These are phyloP conservation scores for Naja naja DNA, from an alignment of 2,113 vertebrate species.

Conservation along the genomic window DNA sequence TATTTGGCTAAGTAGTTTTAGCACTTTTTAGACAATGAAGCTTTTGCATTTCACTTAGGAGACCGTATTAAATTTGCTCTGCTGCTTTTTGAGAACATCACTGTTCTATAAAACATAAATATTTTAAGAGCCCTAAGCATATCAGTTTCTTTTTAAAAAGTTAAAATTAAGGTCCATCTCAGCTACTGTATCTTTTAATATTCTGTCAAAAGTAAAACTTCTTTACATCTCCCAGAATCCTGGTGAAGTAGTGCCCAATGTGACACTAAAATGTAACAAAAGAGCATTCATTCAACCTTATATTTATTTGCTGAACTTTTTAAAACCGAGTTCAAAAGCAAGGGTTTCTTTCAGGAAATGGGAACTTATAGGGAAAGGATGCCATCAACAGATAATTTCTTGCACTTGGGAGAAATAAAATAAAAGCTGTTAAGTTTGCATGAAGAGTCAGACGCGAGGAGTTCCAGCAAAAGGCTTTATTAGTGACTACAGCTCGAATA, in stretches of 20 bases:
- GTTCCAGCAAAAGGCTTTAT: too few species aligned
- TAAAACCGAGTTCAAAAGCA: constrained; percentile 49
- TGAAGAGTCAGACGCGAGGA: too few species aligned
- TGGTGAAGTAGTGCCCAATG: constrained; percentile 16
- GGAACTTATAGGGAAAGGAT: constrained; percentile 33
- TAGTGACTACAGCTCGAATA: too few species aligned
- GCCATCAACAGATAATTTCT: constrained; percentile 54
- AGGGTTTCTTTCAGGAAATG: constrained; percentile 48
- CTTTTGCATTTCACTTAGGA: not conserved
- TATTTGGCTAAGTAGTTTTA: not conserved
- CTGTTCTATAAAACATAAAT: not conserved
- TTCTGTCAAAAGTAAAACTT: not conserved
- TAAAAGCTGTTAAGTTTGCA: too few species aligned
- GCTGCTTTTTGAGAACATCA: not conserved
- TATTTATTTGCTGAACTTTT: constrained; percentile 53
- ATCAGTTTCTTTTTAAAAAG: not conserved
- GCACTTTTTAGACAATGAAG: not conserved
- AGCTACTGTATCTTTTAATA: not conserved
- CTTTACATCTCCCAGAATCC: not conserved
- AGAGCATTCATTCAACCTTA: constrained; percentile 43
- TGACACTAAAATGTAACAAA: constrained; percentile 51
- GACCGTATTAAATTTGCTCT: not conserved
- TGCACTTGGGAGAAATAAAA: constrained; percentile 40
- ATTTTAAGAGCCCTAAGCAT: not conserved
- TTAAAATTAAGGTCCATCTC: not conserved